Evolutionary conservation across 2,888 invertebrate species (phyloP).

Genomic region (Capitulum mitella): DNA sequence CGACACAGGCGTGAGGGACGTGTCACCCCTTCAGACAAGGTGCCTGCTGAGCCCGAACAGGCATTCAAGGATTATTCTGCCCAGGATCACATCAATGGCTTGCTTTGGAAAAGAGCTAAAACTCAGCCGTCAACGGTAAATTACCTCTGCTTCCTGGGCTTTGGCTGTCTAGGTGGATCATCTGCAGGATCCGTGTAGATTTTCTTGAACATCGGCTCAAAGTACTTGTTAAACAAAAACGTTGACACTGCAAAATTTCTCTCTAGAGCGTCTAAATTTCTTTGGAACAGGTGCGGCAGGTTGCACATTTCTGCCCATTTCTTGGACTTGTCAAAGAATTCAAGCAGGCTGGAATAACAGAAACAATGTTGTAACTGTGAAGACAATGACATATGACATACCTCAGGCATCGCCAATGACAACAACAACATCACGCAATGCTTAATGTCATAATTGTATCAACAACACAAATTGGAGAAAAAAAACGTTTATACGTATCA

Average conservation of each 20-base stretch:
- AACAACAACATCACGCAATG: too few relatives aligned
- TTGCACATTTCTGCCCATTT: conserved; percentile 93
- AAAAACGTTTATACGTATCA: too few relatives aligned
- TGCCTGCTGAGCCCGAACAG: too few relatives aligned
- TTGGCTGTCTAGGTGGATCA: conserved; percentile 44
- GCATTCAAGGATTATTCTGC: too few relatives aligned
- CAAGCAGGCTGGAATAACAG: conserved; percentile 62
- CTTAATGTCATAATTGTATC: too few relatives aligned
- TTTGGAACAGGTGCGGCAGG: conserved; percentile 70
- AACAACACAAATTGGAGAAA: too few relatives aligned
- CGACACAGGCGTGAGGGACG: too few relatives aligned
- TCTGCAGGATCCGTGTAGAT: conserved; percentile 66
- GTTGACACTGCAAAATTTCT: conserved; percentile 88
- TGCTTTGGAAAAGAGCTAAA: too few relatives aligned
- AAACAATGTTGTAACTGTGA: conserved; percentile 10
- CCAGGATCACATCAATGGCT: too few relatives aligned
- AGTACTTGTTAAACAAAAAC: conserved; percentile 79
- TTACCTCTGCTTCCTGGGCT: conserved; percentile 48
- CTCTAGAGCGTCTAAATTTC: conserved; percentile 74
- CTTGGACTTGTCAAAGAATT: conserved; percentile 90
- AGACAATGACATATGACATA: neutral
- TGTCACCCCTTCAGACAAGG: too few relatives aligned
- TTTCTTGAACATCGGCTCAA: conserved; percentile 75
- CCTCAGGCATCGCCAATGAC: too few relatives aligned
- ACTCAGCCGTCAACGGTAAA: too few relatives aligned